Evolutionary conservation across 2,113 vertebrate genomes (phyloP), one percentile per base, ranked within the genome.

Genomic region (Ammodytes marinus): DNA sequence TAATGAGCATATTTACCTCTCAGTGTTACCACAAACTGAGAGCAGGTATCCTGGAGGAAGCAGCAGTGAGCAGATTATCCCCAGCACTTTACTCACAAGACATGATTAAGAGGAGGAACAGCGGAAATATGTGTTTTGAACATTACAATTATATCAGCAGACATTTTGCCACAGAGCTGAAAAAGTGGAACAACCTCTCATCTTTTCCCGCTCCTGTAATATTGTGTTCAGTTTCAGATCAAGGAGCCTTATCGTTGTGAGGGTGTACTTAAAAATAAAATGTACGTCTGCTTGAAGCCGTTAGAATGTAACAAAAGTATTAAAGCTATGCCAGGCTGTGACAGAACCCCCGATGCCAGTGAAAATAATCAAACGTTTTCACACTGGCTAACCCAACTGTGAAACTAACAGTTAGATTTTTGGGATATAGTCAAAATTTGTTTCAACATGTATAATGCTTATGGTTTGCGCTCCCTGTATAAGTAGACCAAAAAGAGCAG

Each of bases 1-100:
- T 65, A 73, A 85, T 61, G 35, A n/a, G 65, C 57, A 63, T 69
- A 57, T 63, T 83, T 72, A n/a, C 40, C 60, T 68, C 69, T 49
- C 69, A 54, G 74, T 37, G 61, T 68, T 45, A 39, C 19, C 49
- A 2, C 65, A 69, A 66, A 57, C 57, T 17, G 63, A 10, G 19
- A 52, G 10, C 53, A 55, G 52, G 49, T 63, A 50, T 70, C 52
- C 46, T 46, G 12, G 46, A 53, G 74, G 8, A 66, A 49, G 35
- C 52, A 42, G 60, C 69, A 8, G 68, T 37, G 68, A 72, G 74
- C 53, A 50, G 19, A 77, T 73, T 66, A 66, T 12, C 54, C 7
- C 47, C n/a, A 47, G 5, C 3, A 14, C 19, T 73, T 61, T 64
- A 61, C 78, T 66, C 40, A 73, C 46, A 49, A 43, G 54, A 45